A percentile compares a stretch with the other conserved stretches of the same genome.
phyloP scores from a whole-genome alignment of 2,888 invertebrate genomes.

The Leptinotarsa rubiginosa region DNA sequence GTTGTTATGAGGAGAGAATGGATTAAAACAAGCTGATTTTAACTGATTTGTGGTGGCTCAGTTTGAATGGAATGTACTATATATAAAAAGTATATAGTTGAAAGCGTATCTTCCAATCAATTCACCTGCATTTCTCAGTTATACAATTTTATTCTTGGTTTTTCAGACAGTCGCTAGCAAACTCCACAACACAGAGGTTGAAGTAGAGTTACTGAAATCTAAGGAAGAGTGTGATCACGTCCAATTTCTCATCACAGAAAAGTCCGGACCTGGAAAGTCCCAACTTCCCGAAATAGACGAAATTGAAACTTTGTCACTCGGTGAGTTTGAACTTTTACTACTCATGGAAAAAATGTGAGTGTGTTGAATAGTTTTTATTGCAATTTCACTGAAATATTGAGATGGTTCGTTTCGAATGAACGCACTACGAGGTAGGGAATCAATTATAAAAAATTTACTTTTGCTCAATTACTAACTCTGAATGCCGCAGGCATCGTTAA shows the following conservation, averaged over 20 bases:
- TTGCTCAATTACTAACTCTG: not conserved
- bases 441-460: not conserved
- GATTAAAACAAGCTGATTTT: too few relatives aligned
- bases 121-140: too few relatives aligned
- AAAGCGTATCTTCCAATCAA: too few relatives aligned
- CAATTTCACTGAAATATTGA: too few relatives aligned
- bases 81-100: too few relatives aligned
- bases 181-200: conserved; percentile 92
- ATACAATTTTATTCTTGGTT: conserved; percentile 1
- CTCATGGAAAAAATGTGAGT: too few relatives aligned
- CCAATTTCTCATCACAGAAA: conserved; percentile 91
- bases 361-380: too few relatives aligned
- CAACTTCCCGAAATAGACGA: conserved; percentile 79
- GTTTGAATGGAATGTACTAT: too few relatives aligned
- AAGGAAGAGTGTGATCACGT: conserved; percentile 92
- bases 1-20: too few relatives aligned
- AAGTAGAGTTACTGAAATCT: conserved; percentile 89
- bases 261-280: conserved; percentile 75
- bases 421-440: too few relatives aligned
- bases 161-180: conserved; percentile 91
- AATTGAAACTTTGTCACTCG: conserved; percentile 78
- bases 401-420: too few relatives aligned
- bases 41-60: too few relatives aligned
- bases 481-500: not conserved
- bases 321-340: conserved; percentile 63